phyloP scores from a whole-genome alignment of 2,113 vertebrate genomes.

The Cottus gobio region DNA sequence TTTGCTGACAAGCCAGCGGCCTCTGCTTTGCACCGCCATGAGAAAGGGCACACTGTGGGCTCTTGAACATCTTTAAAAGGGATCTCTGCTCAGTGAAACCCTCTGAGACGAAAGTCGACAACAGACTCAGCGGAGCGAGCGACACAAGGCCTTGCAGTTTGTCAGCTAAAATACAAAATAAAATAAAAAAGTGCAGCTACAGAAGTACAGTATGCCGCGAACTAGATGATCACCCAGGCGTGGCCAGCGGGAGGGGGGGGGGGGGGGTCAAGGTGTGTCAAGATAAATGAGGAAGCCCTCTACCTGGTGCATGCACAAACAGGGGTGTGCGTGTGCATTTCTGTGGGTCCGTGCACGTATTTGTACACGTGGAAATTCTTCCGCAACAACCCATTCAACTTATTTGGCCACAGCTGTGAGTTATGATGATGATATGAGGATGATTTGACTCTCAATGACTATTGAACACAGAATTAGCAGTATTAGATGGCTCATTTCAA shows the following conservation, averaged over 20 bases:
- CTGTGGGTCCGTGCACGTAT: neutral
- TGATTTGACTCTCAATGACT: neutral
- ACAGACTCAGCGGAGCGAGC: constrained; percentile 27
- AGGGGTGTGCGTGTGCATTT: neutral
- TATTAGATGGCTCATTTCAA: neutral
- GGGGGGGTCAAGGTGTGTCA: constrained; percentile 44
- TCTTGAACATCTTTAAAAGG: constrained; percentile 2
- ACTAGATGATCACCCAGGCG: constrained; percentile 44
- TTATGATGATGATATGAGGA: neutral
- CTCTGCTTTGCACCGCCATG: neutral
- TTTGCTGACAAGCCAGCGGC: neutral
- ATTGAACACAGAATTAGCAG: neutral
- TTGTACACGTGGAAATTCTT: neutral
- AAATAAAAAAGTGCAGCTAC: constrained; percentile 27
- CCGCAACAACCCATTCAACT: neutral
- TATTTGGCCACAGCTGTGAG: neutral
- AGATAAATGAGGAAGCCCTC: constrained; percentile 36
- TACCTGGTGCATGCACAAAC: neutral
- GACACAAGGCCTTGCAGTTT: constrained; percentile 20
- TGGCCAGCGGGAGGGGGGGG: constrained; percentile 17
- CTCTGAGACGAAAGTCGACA: constrained; percentile 18
- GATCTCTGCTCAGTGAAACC: constrained; percentile 6
- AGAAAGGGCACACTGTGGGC: neutral
- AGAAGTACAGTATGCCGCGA: constrained; percentile 23
- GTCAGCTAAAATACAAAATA: constrained; percentile 24